Conservation (phyloP, 2,113 vertebrate genomes). For the Halcyon senegalensis region DNA sequence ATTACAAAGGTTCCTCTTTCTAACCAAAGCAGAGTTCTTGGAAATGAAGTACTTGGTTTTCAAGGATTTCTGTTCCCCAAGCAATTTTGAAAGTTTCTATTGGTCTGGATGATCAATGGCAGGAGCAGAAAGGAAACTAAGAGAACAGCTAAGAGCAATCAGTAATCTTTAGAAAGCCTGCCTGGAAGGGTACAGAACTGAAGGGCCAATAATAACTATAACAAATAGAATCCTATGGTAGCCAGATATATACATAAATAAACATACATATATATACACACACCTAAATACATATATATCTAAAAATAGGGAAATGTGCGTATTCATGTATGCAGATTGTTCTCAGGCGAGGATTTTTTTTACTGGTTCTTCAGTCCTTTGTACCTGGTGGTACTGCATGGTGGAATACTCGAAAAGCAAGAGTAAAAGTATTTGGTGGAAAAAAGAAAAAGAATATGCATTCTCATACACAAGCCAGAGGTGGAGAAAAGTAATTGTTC, state of each 20-base stretch:
- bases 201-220: not conserved
- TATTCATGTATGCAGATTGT: not conserved
- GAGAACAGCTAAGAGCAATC: not conserved
- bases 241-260: not conserved
- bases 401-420: not conserved
- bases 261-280: not conserved
- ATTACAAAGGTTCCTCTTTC: not conserved
- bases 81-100: not conserved
- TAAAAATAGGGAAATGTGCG: not conserved
- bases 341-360: not conserved
- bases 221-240: not conserved
- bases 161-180: not conserved
- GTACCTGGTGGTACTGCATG: not conserved
- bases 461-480: not conserved
- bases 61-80: not conserved
- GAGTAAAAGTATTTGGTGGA: not conserved
- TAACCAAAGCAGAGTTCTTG: not conserved
- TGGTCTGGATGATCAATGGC: not conserved
- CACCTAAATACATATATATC: fast-evolving
- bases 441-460: not conserved
- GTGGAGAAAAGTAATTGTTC: not conserved
- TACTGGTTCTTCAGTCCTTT: not conserved
- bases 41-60: not conserved
- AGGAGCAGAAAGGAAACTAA: not conserved
- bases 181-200: not conserved